These are phyloP conservation scores for Caenorhabditis latens DNA, from an alignment of 1,140 invertebrate genomes.

Conservation along the genomic window DNA sequence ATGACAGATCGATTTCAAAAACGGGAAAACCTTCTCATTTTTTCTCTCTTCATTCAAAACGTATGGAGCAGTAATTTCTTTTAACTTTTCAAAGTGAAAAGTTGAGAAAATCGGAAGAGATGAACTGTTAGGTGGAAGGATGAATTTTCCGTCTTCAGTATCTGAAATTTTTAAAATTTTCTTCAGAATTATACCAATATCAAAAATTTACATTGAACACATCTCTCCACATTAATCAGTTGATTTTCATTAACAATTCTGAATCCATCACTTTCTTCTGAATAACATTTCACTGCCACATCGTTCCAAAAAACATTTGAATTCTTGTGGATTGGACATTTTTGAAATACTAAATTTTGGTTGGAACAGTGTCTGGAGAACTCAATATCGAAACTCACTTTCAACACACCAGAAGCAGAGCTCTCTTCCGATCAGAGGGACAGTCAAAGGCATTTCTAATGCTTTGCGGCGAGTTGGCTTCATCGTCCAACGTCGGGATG, in stretches of 20 bases:
- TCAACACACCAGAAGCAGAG: slow-evolving; percentile 45
- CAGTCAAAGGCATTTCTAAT: slow-evolving; percentile 8
- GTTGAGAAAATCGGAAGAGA: slow-evolving; percentile 1
- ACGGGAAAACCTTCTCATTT: neutral
- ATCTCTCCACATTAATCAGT: slow-evolving; percentile 4
- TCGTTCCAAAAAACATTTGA: slow-evolving; percentile 23
- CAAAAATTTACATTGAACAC: neutral
- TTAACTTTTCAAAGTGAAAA: neutral
- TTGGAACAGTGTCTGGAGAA: neutral
- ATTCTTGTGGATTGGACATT: slow-evolving; percentile 3
- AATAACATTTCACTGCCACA: neutral
- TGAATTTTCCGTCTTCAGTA: neutral
- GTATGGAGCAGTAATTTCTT: neutral
- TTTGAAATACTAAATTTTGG: slow-evolving; percentile 13
- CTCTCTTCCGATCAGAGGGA: neutral
- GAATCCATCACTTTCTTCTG: slow-evolving; percentile 30
- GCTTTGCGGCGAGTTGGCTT: neutral
- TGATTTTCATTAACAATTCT: slow-evolving; percentile 30
- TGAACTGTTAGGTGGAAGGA: slow-evolving; percentile 2
- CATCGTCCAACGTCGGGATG: neutral
- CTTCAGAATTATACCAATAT: neutral
- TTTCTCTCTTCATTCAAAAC: neutral
- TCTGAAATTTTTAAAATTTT: neutral
- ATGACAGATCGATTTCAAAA: too few species aligned
- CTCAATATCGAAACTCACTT: neutral